Base-by-base conservation (phyloP, 2,888 invertebrate genomes). In the Polietes domitor region DNA sequence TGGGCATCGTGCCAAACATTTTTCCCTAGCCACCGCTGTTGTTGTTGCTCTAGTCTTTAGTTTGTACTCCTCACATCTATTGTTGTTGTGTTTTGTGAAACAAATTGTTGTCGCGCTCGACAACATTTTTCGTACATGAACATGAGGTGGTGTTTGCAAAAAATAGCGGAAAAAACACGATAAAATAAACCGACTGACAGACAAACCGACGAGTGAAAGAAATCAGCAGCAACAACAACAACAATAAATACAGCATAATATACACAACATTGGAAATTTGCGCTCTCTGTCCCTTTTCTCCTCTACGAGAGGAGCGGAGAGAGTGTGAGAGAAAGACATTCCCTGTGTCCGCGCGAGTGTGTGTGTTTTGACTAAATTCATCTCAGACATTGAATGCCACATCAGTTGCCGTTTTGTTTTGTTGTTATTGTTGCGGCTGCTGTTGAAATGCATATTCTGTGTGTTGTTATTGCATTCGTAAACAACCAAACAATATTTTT, bases 51-150 rank as follows among this genome's bases (percentile, higher is more conserved):
- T 26, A 71, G 63, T 83, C 68, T 78, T n/a, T 47, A 47, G 15
- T 47, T 47, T 47, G 15, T 47, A 0, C 3, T n/a, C 12, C n/a
- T 47, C 15, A 32, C 32, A 21, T 26, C 9, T 58, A 12, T 68
- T 55, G 75, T 82, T 80, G 53, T 55, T 77, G 19, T 80, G 19
- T 68, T 68, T 89, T 89, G 86, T 87, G 86, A 88, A 89, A 90
- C 90, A 90, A 90, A 90, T 90, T 89, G 88, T 90, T 90, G 91
- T 89, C 89, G 91, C 87, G 89, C 90, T 89, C 89, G 88, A 89
- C 91, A 89, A 89, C 88, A 90, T 90, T 90, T 90, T 89, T 86
- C 79, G 73, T 71, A 70, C 82, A 82, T 73, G 72, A 82, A 75
- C 77, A 80, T 74, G 58, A 77, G 65, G 21, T 71, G 58, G 21